Conservation (phyloP, 1,140 invertebrate genomes). For the Hirudo medicinalis region DNA sequence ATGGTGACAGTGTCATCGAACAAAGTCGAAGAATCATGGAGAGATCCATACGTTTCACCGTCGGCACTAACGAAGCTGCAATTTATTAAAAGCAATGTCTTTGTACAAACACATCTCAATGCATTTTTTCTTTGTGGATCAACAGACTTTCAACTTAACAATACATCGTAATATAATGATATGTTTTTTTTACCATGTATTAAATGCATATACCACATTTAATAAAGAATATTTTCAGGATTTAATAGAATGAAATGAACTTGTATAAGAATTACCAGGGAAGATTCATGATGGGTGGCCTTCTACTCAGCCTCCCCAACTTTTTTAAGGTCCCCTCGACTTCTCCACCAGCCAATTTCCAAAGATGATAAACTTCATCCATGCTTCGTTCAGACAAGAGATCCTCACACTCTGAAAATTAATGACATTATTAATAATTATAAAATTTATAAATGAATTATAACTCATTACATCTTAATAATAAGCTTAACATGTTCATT, state of each 20-base stretch:
- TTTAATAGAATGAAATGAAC: no score
- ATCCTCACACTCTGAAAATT: conserved; percentile 26
- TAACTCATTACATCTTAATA: no score
- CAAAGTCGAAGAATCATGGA: conserved; percentile 60
- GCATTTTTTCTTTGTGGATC: no score
- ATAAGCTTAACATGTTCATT: no score
- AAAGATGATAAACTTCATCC: conserved; percentile 77
- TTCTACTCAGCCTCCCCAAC: conserved; percentile 66
- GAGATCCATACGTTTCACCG: conserved; percentile 53
- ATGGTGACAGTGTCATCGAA: conserved; percentile 69
- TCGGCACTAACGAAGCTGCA: background rate
- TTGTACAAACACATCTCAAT: no score
- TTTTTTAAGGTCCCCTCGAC: conserved; percentile 75
- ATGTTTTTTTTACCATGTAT: no score
- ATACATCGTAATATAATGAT: no score
- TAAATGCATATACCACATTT: no score
- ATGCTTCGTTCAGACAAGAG: conserved; percentile 47
- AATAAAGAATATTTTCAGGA: no score
- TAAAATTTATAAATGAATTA: no score
- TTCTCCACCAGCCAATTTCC: conserved; percentile 87
- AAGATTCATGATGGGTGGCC: conserved; percentile 45
- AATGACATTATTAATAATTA: no score
- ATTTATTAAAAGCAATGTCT: background rate
- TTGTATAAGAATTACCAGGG: conserved; percentile 38
- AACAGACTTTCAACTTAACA: no score